Evolutionary conservation across 2,113 vertebrate genomes (phyloP).

Genomic region (Bufo bufo): DNA sequence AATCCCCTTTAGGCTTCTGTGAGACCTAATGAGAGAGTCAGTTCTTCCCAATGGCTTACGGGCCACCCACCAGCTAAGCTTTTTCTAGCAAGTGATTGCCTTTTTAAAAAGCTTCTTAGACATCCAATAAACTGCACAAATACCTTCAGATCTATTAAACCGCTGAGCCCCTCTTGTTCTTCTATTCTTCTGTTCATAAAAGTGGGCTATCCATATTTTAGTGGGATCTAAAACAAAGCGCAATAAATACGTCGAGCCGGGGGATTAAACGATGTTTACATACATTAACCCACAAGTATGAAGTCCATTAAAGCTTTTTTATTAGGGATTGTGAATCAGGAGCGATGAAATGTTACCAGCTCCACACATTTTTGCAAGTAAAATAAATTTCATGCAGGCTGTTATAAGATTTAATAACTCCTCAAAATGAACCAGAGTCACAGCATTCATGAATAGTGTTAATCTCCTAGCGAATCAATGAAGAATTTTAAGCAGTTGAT

Average conservation of each 20-base stretch:
- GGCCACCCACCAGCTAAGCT: conserved; percentile 48
- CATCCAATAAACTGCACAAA: conserved; percentile 16
- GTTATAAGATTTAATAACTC: conserved; percentile 5
- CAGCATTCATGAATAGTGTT: neutral
- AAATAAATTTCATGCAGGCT: conserved; percentile 26
- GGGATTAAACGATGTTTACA: conserved; percentile 34
- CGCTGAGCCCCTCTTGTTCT: conserved; percentile 10
- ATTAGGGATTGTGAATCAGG: conserved; percentile 39
- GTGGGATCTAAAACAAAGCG: conserved; percentile 20
- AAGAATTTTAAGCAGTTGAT: too few species aligned
- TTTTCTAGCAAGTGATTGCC: conserved; percentile 19
- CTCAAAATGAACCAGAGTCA: neutral
- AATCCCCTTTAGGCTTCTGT: conserved; percentile 48
- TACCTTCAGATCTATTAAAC: conserved; percentile 28
- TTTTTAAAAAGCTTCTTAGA: conserved; percentile 35
- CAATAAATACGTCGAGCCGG: conserved; percentile 36
- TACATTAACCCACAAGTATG: conserved; percentile 34
- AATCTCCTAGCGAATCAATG: too few species aligned
- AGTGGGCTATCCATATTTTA: conserved; percentile 38
- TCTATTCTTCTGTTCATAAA: conserved; percentile 17
- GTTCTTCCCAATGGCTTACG: conserved; percentile 40
- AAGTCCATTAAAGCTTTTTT: conserved; percentile 38
- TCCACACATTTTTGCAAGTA: neutral
- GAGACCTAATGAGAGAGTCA: conserved; percentile 22
- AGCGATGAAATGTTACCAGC: conserved; percentile 38